These are phyloP conservation scores for Drosophila nasuta DNA, from an alignment of 1,140 invertebrate species.

Conservation along the genomic window DNA sequence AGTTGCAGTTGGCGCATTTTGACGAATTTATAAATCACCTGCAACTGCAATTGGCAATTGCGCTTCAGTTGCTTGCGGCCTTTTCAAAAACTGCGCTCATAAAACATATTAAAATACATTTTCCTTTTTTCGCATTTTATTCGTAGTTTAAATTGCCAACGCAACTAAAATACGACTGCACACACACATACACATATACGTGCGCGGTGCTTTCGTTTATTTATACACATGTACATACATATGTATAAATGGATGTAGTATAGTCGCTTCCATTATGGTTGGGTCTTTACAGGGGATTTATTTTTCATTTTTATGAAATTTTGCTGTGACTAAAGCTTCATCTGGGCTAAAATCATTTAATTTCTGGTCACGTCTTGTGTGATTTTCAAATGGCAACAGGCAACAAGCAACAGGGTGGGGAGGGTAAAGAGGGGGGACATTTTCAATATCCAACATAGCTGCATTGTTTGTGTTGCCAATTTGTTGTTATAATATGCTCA, in stretches of 20 bases:
- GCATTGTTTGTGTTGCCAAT: conserved; percentile 39
- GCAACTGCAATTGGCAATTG: conserved; percentile 51
- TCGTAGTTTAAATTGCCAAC: conserved; percentile 13
- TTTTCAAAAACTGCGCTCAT: conserved; percentile 37
- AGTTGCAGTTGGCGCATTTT: conserved; percentile 53
- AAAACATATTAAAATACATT: conserved; percentile 74
- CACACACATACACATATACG: background rate
- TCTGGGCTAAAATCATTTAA: conserved; percentile 64
- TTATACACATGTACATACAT: conserved; percentile 41
- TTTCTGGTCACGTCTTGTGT: conserved; percentile 79
- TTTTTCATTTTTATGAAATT: conserved; percentile 78
- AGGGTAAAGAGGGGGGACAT: background rate
- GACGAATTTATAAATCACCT: conserved; percentile 74
- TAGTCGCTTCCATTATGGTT: conserved; percentile 20
- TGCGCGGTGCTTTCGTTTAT: conserved; percentile 25
- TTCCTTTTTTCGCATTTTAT: conserved; percentile 27
- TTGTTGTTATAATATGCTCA: conserved; percentile 34
- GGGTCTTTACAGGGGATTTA: conserved; percentile 65
- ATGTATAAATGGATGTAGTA: conserved; percentile 36
- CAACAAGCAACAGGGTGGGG: background rate
- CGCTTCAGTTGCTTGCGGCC: conserved; percentile 38
- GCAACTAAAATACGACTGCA: background rate
- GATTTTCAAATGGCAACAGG: conserved; percentile 71
- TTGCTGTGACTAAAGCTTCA: conserved; percentile 61
- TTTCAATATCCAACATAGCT: conserved; percentile 41